Percentiles rank a stretch among this genome's conserved stretches.
Conservation (phyloP, 2,888 invertebrate genomes). For the Hypomecis atomaria region DNA sequence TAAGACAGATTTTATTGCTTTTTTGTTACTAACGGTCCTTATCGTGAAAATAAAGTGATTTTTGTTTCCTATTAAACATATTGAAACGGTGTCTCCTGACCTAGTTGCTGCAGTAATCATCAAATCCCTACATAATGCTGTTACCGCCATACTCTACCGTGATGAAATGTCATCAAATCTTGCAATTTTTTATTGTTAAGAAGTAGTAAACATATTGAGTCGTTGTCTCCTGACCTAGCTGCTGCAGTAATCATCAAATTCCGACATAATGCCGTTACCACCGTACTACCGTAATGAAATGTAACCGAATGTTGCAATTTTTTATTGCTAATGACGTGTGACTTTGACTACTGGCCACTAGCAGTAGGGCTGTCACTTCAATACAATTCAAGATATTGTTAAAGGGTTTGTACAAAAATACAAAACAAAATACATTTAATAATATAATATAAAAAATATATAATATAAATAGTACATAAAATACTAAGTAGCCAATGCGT, state of each 20-base stretch:
- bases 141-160: slow-evolving; percentile 26
- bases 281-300: slow-evolving; percentile 29
- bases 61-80: no score
- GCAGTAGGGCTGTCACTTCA: slow-evolving; percentile 10
- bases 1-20: no score
- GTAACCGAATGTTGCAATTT: slow-evolving; percentile 35
- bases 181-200: slow-evolving; percentile 36
- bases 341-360: slow-evolving; percentile 8
- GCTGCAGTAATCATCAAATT: slow-evolving; percentile 27
- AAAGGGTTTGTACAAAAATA: no score
- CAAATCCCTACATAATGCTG: slow-evolving; percentile 26
- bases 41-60: no score
- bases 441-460: no score
- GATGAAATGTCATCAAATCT: slow-evolving; percentile 33
- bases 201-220: background rate
- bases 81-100: slow-evolving; percentile 1
- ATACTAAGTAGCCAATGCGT: no score
- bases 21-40: no score
- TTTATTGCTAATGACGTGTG: slow-evolving; percentile 36
- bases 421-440: no score
- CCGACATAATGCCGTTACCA: slow-evolving; percentile 26
- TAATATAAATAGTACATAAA: no score
- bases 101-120: slow-evolving; percentile 17
- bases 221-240: slow-evolving; percentile 3
- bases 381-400: no score